Base-by-base conservation (phyloP, 2,888 invertebrate species). In the Drosophila dives region DNA sequence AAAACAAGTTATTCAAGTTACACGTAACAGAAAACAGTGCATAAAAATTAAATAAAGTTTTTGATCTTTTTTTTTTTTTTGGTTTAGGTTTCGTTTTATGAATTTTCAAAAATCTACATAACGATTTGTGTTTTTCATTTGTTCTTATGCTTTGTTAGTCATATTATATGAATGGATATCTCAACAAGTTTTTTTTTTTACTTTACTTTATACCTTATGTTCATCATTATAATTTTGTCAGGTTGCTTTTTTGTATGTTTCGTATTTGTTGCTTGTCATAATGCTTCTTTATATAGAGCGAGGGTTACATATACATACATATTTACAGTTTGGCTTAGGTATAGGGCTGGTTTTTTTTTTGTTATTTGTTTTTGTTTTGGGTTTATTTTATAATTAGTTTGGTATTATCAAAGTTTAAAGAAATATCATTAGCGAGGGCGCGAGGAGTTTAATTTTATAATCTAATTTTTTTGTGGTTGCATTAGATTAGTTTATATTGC, bases 21-120 rank as follows among this genome's bases (percentile, higher is more conserved):
- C 86, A 86, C 86, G 53, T 84, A 87, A 87, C 86, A 81, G 64
- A 87, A 87, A 89, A 86, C 86, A 89, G 86, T 87, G 86, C 86
- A 89, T 89, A 83, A 86, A 86, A 86, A 81, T 88, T 63, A 88
- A 88, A 84, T 80, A 81, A 78, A 86, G 70, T 80, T 72, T 53
- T 81, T 70, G 53, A 8, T n/a, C 17, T 40, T 23, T 51, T 40
- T n/a, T 15, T 32, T n/a, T 34, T 20, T 49, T 56, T 45, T 20
- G 45, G 7, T 45, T 45, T 45, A 26, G 15, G 42, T 58, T 51
- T 40, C 59, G 40, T 64, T 63, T 62, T 23, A 50, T 64, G 67
- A 79, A 79, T 78, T 80, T 80, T 75, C 72, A 86, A 84, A 83
- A 75, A 85, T 85, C 85, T 87, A 87, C 81, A 85, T 86, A 86